Evolutionary conservation across 2,113 vertebrate species (phyloP), one percentile per base, ranked within the genome.

Genomic region (Corapipo altera): DNA sequence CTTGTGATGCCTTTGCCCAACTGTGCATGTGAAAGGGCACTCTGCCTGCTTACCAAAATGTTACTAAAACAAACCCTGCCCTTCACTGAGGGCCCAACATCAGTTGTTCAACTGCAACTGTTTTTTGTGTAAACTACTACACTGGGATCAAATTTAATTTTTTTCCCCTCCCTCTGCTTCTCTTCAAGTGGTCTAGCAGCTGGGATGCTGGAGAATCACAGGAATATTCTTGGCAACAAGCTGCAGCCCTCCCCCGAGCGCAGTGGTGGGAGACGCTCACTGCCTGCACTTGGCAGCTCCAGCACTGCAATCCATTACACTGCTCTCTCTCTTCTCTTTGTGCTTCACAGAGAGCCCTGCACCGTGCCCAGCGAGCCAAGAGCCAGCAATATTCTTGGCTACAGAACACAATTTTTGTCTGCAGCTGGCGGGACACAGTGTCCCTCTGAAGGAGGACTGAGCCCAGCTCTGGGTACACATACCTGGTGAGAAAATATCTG

Each of bases 401-500:
- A 15, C 24, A 37, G 55, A 62, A 4, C 48, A 52, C 15, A 24
- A 23, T 3, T 43, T 17, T 37, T 13, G 35, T 41, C 49, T 86
- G 82, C 75, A 76, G 78, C 74, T 86, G 46, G 27, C 57, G 59
- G 76, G 32, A n/a, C 57, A 32, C 19, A 24, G n/a, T 3, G 0
- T 5, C 7, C 5, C 15, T 32, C 57, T 17, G 61, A 28, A 55
- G 44, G n/a, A 48, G 48, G 43, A 7, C 19, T 54, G 30, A 16
- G 27, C 3, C 37, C 44, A 64, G 67, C 49, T 41, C 67, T 57
- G 28, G 9, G 39, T 8, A 22, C 48, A 88, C 96, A 6, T 97
- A 99, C 99, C 99, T 97, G 99, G 99, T 3, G 99, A 99, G 97
- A 99, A 99, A 97, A 99, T 99, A 94, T 99, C 99, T 5, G 99